phyloP scores from a whole-genome alignment of 1,140 invertebrate genomes.

The Diachasma alloeum region DNA sequence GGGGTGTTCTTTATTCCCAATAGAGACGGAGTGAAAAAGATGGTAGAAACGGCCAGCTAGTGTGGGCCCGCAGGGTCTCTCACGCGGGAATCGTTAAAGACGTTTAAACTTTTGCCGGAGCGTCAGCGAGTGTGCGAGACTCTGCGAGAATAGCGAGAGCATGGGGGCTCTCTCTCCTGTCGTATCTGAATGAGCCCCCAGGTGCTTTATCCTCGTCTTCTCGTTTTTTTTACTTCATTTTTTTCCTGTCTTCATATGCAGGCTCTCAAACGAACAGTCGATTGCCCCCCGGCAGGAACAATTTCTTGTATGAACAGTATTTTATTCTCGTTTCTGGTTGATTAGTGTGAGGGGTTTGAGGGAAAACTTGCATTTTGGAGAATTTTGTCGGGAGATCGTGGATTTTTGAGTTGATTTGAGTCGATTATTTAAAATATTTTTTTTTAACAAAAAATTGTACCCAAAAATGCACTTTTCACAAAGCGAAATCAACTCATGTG shows the following conservation, averaged over 20 bases:
- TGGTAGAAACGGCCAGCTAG: neutral
- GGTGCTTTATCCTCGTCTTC: neutral
- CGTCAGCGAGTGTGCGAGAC: slow-evolving; percentile 14
- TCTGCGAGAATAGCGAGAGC: neutral
- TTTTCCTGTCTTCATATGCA: neutral
- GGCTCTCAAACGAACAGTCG: neutral
- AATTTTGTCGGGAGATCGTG: too few relatives aligned
- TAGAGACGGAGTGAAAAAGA: neutral
- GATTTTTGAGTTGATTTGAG: too few relatives aligned
- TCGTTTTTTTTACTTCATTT: neutral
- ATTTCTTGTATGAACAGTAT: too few relatives aligned
- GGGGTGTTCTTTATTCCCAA: neutral
- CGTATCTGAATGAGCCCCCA: neutral
- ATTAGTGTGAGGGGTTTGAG: too few relatives aligned
- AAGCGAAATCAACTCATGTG: too few relatives aligned
- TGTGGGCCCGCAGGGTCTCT: neutral
- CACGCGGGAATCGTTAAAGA: slow-evolving; percentile 30
- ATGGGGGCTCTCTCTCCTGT: neutral
- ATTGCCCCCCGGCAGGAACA: neutral
- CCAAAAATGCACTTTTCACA: too few relatives aligned
- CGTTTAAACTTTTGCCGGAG: slow-evolving; percentile 34
- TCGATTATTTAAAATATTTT: too few relatives aligned
- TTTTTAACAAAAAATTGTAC: too few relatives aligned
- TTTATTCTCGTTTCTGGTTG: too few relatives aligned
- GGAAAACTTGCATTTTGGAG: neutral